Evolutionary conservation across 1,140 invertebrate genomes (phyloP).

Genomic region (Hormaphis cornu): DNA sequence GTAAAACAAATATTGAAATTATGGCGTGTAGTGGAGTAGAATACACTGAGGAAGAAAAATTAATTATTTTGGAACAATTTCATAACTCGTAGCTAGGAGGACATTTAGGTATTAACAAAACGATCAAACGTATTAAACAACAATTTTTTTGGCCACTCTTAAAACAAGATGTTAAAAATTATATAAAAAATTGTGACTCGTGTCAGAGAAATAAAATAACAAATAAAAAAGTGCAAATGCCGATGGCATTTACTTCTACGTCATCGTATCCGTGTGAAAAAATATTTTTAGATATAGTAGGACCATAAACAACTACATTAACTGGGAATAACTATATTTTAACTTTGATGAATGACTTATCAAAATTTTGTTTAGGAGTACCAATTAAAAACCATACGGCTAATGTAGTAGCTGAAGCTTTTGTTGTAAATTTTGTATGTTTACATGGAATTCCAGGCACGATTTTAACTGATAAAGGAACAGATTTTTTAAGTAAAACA

Average conservation of each 20-base stretch:
- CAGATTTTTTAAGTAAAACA: slow-evolving; percentile 40
- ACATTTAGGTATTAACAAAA: slow-evolving; percentile 26
- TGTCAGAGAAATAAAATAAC: slow-evolving; percentile 32
- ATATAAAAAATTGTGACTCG: slow-evolving; percentile 23
- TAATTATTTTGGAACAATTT: neutral
- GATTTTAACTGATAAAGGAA: slow-evolving; percentile 41
- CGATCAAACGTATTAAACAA: neutral
- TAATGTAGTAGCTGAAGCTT: slow-evolving; percentile 37
- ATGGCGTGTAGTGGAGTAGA: neutral
- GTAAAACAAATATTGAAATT: neutral
- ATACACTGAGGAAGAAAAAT: neutral
- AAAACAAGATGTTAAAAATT: slow-evolving; percentile 3
- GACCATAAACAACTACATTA: slow-evolving; percentile 37
- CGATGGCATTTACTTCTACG: slow-evolving; percentile 34
- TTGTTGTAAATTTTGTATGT: slow-evolving; percentile 37
- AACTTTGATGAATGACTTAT: slow-evolving; percentile 41
- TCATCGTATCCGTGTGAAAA: neutral
- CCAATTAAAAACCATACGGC: slow-evolving; percentile 41
- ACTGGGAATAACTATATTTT: slow-evolving; percentile 40
- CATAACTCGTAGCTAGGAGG: neutral
- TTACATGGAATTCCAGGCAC: slow-evolving; percentile 40
- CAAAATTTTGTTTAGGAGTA: slow-evolving; percentile 40
- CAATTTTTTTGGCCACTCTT: slow-evolving; percentile 33
- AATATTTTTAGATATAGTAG: slow-evolving; percentile 38
- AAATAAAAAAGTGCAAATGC: slow-evolving; percentile 10